These are phyloP conservation scores for Theretra japonica DNA, from an alignment of 2,888 invertebrate species.

Conservation along the genomic window DNA sequence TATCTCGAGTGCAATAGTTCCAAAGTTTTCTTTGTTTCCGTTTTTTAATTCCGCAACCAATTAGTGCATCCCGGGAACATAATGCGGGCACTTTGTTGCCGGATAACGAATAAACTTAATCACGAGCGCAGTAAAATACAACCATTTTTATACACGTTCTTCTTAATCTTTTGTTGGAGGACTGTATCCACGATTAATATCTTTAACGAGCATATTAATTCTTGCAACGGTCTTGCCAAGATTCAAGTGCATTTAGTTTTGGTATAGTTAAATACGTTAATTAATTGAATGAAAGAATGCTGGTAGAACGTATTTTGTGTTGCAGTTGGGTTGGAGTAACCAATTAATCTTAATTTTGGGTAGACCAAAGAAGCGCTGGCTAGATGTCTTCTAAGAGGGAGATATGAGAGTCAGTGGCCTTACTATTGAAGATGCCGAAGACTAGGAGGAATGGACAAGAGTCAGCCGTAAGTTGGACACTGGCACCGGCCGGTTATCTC, in stretches of 20 bases:
- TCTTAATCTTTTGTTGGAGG: neutral
- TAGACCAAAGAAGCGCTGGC: no score
- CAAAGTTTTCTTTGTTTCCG: neutral
- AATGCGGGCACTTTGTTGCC: constrained; percentile 9
- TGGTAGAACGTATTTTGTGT: neutral
- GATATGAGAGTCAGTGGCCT: no score
- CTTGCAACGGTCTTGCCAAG: neutral
- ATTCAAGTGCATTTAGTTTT: neutral
- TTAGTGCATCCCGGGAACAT: neutral
- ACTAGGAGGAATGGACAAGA: no score
- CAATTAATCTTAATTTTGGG: no score
- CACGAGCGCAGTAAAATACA: neutral
- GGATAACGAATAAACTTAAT: neutral
- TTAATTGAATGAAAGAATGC: neutral
- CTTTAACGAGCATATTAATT: neutral
- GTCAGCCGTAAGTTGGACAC: no score
- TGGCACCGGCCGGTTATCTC: no score
- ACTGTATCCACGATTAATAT: neutral
- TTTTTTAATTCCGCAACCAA: neutral
- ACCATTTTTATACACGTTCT: neutral
- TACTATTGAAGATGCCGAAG: no score
- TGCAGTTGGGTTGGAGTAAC: no score
- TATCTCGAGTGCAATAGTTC: neutral
- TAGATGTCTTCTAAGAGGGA: no score
- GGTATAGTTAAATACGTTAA: neutral